Base-by-base conservation (phyloP, 2,113 vertebrate genomes). In the Sturnus vulgaris region DNA sequence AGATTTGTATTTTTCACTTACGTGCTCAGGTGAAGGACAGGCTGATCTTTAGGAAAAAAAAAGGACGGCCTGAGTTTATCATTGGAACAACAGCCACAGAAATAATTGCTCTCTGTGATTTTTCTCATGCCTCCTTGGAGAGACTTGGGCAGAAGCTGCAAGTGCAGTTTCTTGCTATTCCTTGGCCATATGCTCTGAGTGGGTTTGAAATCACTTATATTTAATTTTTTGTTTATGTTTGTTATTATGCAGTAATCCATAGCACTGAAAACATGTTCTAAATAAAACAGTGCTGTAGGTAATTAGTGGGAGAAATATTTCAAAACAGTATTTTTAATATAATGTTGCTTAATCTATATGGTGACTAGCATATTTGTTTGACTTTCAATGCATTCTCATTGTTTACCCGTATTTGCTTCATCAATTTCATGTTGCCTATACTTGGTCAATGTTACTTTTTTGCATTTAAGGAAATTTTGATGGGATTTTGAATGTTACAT, bases 301-400 rank as follows among this genome's bases (percentile, higher is more conserved):
- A 96, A 42, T 72, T 93, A 85, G 44, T 79, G 37, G 71, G 46
- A 55, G 82, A 85, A 92, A 79, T 84, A 83, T 63, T 93, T 93
- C 31, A 84, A 75, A 87, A 60, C 39, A 52, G 8, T 70, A 31
- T 50, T 86, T 83, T 63, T 15, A 4, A 56, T 89, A 64, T 19
- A 53, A 53, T 12, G 5, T 87, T 84, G 27, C 28, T 53, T 71
- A 64, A 78, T 88, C 1, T 7, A 57, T 86, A 11, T 61, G 57
- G 28, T 76, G 31, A 61, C 57, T 82, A 35, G 39, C 28, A 30
- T 71, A 50, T 85, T 79, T 86, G 24, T 82, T 84, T 76, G 17
- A 20, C 57, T 91, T 85, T 93, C 77, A 82, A 46, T 79, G 23
- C 12, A 28, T 64, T 86, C 17, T 82, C 31, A 56, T 84, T 76